Percentiles rank a stretch among this genome's conserved stretches.
Evolutionary conservation across 2,888 invertebrate species (phyloP).

Genomic region (Coremacera marginata): DNA sequence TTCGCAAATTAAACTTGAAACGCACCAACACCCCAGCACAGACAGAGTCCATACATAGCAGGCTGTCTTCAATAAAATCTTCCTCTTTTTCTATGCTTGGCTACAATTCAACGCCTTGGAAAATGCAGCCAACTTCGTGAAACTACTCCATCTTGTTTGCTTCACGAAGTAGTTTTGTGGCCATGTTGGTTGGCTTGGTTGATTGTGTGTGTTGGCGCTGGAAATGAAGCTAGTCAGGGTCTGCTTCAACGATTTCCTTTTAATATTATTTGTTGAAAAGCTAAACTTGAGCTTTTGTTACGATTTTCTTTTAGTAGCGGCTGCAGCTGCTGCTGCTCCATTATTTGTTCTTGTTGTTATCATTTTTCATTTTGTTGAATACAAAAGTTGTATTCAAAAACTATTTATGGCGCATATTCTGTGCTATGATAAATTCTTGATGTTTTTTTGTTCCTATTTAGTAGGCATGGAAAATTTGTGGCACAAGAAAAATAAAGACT

Average conservation of each 20-base stretch:
- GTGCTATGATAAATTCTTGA: background rate
- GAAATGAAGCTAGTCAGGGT: conserved; percentile 19
- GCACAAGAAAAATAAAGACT: background rate
- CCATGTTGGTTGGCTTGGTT: background rate
- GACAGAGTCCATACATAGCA: background rate
- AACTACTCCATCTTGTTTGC: conserved; percentile 10
- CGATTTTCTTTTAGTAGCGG: conserved; percentile 8
- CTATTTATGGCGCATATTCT: conserved; percentile 15
- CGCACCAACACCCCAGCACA: background rate
- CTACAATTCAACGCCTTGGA: conserved; percentile 47
- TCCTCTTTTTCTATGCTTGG: conserved; percentile 36
- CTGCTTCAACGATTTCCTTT: conserved; percentile 38
- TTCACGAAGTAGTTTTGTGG: conserved; percentile 23
- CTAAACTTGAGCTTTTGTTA: conserved; percentile 34
- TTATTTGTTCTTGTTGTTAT: conserved; percentile 22
- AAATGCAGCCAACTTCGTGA: conserved; percentile 21
- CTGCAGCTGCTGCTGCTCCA: conserved; percentile 6
- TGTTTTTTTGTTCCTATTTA: background rate
- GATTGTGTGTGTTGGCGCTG: background rate
- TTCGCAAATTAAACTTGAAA: background rate
- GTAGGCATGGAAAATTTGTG: background rate
- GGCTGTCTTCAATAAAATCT: background rate
- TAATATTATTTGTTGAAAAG: conserved; percentile 41
- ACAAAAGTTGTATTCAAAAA: conserved; percentile 22
- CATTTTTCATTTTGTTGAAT: conserved; percentile 33